Conservation (phyloP, 2,888 invertebrate species). For the Hartigia nigra region DNA sequence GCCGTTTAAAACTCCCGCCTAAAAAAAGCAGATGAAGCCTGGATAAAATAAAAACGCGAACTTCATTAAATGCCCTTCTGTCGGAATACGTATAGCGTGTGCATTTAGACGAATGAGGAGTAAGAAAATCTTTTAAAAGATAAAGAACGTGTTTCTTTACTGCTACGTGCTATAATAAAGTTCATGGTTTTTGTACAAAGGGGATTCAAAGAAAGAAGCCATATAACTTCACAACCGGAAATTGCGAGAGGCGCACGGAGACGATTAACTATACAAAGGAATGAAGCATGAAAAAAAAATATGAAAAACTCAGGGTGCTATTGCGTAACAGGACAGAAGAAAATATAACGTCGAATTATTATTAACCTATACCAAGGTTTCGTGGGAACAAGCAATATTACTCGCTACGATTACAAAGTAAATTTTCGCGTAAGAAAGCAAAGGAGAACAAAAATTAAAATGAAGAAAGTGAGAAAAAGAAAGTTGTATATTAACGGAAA, state of each 20-base stretch:
- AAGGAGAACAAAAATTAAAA: background rate
- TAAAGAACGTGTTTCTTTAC: background rate
- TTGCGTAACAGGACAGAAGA: background rate
- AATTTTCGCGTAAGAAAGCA: background rate
- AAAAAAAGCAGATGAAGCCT: background rate
- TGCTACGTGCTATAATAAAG: background rate
- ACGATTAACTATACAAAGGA: background rate
- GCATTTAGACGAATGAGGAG: background rate
- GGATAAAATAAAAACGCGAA: background rate
- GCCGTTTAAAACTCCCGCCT: background rate
- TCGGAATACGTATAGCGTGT: background rate
- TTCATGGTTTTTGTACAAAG: background rate
- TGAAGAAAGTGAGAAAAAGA: background rate
- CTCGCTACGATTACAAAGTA: background rate
- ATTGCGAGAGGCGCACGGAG: background rate
- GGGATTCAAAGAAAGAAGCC: background rate
- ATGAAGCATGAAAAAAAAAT: background rate
- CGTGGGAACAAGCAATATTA: background rate
- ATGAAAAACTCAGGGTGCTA: background rate
- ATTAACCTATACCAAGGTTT: background rate
- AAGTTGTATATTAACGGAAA: background rate
- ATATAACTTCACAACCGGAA: background rate
- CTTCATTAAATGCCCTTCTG: background rate
- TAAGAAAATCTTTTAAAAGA: background rate
- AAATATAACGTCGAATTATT: background rate